Evolutionary conservation across 64 coral and sea anemone species (phyloP), one percentile per base, ranked within the genome.

Genomic region (Catalaphyllia jardinei): DNA sequence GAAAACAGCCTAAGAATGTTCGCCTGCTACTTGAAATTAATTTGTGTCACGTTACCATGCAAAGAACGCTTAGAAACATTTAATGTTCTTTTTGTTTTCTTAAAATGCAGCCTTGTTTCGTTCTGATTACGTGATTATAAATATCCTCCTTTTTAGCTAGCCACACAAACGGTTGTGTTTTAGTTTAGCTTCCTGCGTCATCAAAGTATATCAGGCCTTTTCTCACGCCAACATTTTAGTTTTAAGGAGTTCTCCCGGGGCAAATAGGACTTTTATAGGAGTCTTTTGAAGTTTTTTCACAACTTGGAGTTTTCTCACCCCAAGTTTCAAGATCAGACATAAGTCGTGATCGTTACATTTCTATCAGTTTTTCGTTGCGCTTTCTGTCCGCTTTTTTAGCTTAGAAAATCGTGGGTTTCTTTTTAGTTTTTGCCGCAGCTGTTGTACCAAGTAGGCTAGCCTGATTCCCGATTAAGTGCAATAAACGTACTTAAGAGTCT

Each of bases 211-310:
- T 72, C 10, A 72, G 69, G 69, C 29, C 22, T 28, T 72, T 72
- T 25, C 29, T 25, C 69, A 72, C 24, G 69, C 69, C 8, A 72
- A 72, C 69, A 72, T 72, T 72, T 28, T 29, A 72, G 69, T 52
- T 72, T 72, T 72, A 72, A 72, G 69, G 69, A 72, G 69, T 72
- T 72, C n/a, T 28, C 69, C 69, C 69, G 69, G 69, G 29, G 69
- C 24, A 72, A 72, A 72, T 4, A 29, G 69, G 69, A 72, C n/a
- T 24, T 29, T 72, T 72, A 28, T 29, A 72, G 24, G 69, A 72
- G 69, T 72, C 69, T 29, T 72, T 72, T 13, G 24, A 25, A 72
- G 69, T 72, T 72, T 72, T 72, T 72, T 52, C 69, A 72, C 69
- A 72, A 72, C 69, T 72, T 72, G 69, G 69, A 25, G 69, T 72